Base-by-base conservation (phyloP, 2,113 vertebrate genomes). In the Microcebus tavaratra region DNA sequence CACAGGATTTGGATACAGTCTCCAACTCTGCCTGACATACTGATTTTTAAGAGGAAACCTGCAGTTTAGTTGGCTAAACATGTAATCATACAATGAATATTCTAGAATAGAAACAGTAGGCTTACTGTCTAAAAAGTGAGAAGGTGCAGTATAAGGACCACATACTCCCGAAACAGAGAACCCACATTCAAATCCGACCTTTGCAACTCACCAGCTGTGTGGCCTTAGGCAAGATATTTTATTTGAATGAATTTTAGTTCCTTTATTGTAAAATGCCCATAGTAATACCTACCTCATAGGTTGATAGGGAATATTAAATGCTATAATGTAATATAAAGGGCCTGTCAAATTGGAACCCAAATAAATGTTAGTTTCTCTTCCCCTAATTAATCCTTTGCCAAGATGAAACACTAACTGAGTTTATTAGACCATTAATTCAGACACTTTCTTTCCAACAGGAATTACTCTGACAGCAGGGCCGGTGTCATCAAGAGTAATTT, bases 281-380 rank as follows among this genome's bases (percentile, higher is more conserved):
- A 1, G 73, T 57, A 50, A 79, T 63, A 76, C 61, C 68, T 63
- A 75, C 50, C 31, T 48, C 50, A 10, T 0, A 42, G 9, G 68
- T 79, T 91, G 95, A 82, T 39, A 93, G 61, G 21, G 57, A 87
- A 53, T n/a, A 88, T 45, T 87, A 95, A 95, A 72, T 48, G 61
- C 68, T 90, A 65, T 76, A 82, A 88, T 87, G 70, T 45, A 90
- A 95, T 93, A 97, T 95, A 94, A 97, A 97, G 39, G 72, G 31
- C 55, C 72, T 95, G 86, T 94, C 97, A 97, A 91, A 39, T 72
- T 94, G 88, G 70, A 94, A 90, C 57, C 53, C 67, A 94, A 97
- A 96, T 97, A 96, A 94, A 88, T 92, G 88, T 96, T 96, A 92
- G 90, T 96, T 95, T 90, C 95, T 93, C 83, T 97, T 84, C 88